Conservation (phyloP, 1,140 invertebrate species). For the Procambarus virginalis region DNA sequence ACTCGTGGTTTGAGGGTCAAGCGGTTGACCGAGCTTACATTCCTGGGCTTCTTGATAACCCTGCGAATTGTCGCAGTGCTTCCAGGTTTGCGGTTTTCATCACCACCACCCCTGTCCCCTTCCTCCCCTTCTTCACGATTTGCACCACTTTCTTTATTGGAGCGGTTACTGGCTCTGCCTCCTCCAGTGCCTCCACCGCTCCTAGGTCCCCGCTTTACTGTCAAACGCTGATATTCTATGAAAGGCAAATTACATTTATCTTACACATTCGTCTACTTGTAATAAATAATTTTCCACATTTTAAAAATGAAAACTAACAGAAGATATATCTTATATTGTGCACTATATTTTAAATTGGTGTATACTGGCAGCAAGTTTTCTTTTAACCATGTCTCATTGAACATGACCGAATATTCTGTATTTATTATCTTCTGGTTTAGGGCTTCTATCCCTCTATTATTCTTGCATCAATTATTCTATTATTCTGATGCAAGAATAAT, state of each 20-base stretch:
- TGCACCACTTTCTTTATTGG: constrained; percentile 25
- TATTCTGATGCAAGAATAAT: too few relatives aligned
- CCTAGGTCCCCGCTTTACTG: constrained; percentile 33
- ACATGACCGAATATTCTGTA: too few relatives aligned
- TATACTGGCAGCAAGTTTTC: too few relatives aligned
- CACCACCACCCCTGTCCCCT: background rate
- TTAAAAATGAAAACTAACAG: too few relatives aligned
- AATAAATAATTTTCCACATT: too few relatives aligned
- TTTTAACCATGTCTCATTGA: too few relatives aligned
- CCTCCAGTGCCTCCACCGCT: constrained; percentile 6
- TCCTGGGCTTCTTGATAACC: constrained; percentile 51
- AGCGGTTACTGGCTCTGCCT: constrained; percentile 8
- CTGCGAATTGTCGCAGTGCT: constrained; percentile 49
- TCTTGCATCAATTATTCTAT: too few relatives aligned
- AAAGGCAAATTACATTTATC: background rate
- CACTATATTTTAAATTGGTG: too few relatives aligned
- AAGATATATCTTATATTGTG: too few relatives aligned
- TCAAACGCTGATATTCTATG: constrained; percentile 45
- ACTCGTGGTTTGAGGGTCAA: constrained; percentile 43
- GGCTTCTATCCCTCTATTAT: too few relatives aligned
- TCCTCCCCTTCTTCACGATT: constrained; percentile 38
- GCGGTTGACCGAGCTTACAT: constrained; percentile 39
- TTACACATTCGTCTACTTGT: background rate
- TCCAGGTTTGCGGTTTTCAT: constrained; percentile 23
- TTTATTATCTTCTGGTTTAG: too few relatives aligned